These are phyloP conservation scores for Acridotheres tristis DNA, from an alignment of 2,797 vertebrate species.

Conservation along the genomic window DNA sequence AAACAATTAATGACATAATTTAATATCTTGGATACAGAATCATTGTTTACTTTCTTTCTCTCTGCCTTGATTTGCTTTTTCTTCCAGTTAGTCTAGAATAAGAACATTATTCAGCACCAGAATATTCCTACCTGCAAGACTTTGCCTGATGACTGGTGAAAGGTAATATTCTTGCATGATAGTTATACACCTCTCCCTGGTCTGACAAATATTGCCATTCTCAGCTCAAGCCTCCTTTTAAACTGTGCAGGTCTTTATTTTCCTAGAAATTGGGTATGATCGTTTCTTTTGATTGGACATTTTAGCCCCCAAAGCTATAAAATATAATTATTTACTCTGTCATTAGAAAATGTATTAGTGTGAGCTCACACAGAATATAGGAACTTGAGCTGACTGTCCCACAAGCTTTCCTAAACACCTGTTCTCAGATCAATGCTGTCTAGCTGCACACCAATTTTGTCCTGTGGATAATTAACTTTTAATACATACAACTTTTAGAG, in stretches of 20 bases:
- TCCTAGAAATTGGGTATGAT: not conserved
- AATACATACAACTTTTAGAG: not conserved
- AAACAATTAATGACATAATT: not conserved
- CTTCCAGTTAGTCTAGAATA: not conserved
- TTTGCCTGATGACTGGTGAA: not conserved
- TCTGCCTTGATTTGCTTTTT: not conserved
- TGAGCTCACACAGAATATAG: fast-evolving
- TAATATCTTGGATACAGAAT: not conserved
- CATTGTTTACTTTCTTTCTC: not conserved
- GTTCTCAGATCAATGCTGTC: not conserved
- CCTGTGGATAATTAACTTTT: not conserved
- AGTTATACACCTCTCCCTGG: not conserved
- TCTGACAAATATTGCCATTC: not conserved
- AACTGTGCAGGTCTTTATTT: not conserved
- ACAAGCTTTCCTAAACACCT: not conserved
- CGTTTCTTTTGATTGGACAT: not conserved
- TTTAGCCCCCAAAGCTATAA: not conserved
- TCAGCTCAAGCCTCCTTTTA: not conserved
- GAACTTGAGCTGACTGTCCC: not conserved
- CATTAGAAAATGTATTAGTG: fast-evolving
- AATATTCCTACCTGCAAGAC: not conserved
- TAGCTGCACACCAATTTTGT: not conserved
- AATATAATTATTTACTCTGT: not conserved
- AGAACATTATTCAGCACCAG: not conserved
- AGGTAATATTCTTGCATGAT: not conserved